A percentile compares a stretch with the other conserved stretches of the same genome.
Conservation (phyloP, 2,113 vertebrate species). For the Hemicordylus capensis region DNA sequence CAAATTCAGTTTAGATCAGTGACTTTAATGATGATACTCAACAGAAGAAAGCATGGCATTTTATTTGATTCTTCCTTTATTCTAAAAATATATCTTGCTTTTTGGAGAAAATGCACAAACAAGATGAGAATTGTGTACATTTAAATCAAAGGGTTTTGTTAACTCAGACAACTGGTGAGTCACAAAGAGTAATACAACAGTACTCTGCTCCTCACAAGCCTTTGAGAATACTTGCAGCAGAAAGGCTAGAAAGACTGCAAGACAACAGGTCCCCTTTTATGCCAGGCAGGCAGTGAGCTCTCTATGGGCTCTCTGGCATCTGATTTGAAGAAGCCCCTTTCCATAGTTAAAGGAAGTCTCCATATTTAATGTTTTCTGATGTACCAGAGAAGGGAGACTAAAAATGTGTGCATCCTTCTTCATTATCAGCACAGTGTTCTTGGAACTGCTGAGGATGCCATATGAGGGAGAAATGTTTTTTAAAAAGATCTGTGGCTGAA, state of each 20-base stretch:
- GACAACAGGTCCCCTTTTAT: not conserved
- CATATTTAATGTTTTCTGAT: slow-evolving; percentile 29
- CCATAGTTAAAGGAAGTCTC: slow-evolving; percentile 39
- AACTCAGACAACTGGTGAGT: not conserved
- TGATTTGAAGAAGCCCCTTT: not conserved
- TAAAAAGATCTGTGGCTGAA: slow-evolving; percentile 2
- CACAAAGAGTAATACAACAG: not conserved
- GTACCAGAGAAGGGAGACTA: not conserved
- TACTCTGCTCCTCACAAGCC: not conserved
- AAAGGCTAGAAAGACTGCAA: not conserved
- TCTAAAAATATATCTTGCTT: not conserved
- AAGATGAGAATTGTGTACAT: not conserved
- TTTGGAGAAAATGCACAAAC: not conserved
- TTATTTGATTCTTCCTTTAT: not conserved
- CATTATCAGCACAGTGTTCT: slow-evolving; percentile 28
- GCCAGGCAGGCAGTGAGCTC: not conserved
- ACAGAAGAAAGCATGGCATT: not conserved
- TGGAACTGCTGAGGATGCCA: not conserved
- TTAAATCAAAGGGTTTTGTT: slow-evolving; percentile 15
- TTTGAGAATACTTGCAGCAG: not conserved
- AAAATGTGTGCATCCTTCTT: slow-evolving; percentile 2
- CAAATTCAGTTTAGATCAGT: not conserved
- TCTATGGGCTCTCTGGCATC: not conserved
- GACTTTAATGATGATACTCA: not conserved
- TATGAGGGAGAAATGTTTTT: not conserved